Evolutionary conservation across 1,140 invertebrate genomes (phyloP).

Genomic region (Eciton burchellii): DNA sequence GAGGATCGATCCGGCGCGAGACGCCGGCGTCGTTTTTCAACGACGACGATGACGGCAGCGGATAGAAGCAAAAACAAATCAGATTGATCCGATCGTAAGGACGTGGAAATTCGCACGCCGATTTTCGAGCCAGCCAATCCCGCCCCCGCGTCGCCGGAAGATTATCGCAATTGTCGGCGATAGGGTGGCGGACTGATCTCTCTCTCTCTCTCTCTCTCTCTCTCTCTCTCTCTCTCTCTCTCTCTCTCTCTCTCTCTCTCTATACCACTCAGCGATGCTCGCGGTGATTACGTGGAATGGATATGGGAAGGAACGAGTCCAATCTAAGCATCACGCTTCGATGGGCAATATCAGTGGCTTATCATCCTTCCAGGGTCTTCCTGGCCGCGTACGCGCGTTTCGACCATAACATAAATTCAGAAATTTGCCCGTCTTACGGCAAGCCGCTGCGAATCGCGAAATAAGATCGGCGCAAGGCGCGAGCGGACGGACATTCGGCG

Average conservation of each 20-base stretch:
- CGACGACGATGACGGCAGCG: neutral
- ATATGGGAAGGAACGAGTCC: slow-evolving; percentile 78
- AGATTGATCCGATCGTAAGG: slow-evolving; percentile 45
- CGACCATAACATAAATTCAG: slow-evolving; percentile 72
- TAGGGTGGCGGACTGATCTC: slow-evolving; percentile 31
- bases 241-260: too few relatives aligned
- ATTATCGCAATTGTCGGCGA: slow-evolving; percentile 69
- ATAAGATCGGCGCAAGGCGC: slow-evolving; percentile 25
- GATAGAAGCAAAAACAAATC: slow-evolving; percentile 50
- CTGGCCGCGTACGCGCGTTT: slow-evolving; percentile 30
- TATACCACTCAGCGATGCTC: slow-evolving; percentile 54
- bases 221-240: too few relatives aligned
- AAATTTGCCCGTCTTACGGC: slow-evolving; percentile 31
- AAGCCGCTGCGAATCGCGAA: slow-evolving; percentile 31
- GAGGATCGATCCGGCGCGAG: slow-evolving; percentile 41
- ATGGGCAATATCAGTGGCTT: slow-evolving; percentile 80
- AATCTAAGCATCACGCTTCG: slow-evolving; percentile 78
- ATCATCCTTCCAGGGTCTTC: slow-evolving; percentile 70
- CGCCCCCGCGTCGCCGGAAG: slow-evolving; percentile 31
- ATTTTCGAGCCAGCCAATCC: slow-evolving; percentile 56
- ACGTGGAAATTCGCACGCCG: slow-evolving; percentile 71
- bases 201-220: too few relatives aligned
- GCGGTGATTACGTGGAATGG: slow-evolving; percentile 77
- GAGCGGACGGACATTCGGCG: slow-evolving; percentile 5
- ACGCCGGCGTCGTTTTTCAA: slow-evolving; percentile 36